Evolutionary conservation across 2,113 vertebrate species (phyloP).

Genomic region (Astatotilapia flaviijosephi): DNA sequence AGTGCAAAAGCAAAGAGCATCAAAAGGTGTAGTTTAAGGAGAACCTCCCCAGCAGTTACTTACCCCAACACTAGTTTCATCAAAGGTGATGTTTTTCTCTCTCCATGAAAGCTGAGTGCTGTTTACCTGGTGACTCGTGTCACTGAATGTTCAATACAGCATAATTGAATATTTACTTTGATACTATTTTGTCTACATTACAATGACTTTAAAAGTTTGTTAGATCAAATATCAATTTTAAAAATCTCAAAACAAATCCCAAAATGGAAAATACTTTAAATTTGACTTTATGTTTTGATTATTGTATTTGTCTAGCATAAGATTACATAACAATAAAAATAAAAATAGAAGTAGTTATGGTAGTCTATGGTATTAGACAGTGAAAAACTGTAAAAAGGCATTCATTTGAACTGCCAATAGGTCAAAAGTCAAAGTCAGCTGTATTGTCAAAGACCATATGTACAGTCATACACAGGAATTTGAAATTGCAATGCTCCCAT

Average conservation of each 20-base stretch:
- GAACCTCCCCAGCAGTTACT: neutral
- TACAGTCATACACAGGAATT: neutral
- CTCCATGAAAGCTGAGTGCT: neutral
- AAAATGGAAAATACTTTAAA: neutral
- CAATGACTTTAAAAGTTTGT: neutral
- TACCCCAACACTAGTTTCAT: neutral
- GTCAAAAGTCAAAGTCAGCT: neutral
- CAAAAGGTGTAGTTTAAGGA: neutral
- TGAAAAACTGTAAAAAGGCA: neutral
- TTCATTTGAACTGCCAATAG: neutral
- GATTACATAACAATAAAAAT: neutral
- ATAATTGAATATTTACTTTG: neutral
- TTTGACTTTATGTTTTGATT: neutral
- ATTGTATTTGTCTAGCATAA: neutral
- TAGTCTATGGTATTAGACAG: neutral
- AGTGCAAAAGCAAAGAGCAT: neutral
- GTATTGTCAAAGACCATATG: neutral
- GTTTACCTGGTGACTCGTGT: neutral
- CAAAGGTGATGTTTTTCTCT: neutral
- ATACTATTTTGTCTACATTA: neutral
- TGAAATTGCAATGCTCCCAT: neutral
- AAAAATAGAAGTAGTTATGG: neutral
- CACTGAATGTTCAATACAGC: accelerated
- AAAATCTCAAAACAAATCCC: neutral
- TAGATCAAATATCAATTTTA: accelerated